Percentiles rank a stretch among this genome's conserved stretches.
Evolutionary conservation across 2,888 invertebrate species (phyloP).

Genomic region (Rhyacophila evoluta): DNA sequence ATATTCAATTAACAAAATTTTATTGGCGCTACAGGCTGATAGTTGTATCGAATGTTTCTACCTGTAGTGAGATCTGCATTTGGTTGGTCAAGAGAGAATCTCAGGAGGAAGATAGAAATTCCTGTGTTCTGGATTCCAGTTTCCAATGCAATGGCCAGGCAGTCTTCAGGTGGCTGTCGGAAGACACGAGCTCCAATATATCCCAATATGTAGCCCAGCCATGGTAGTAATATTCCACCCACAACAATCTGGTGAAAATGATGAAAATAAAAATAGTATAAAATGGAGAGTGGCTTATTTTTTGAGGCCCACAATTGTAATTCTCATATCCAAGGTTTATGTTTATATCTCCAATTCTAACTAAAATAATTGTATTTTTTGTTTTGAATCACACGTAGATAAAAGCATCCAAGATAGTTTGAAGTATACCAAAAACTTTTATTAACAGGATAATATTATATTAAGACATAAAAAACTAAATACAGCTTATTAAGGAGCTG

Average conservation of each 20-base stretch:
- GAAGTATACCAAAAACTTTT: too few species aligned
- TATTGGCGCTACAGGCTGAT: neutral
- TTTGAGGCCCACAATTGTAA: too few species aligned
- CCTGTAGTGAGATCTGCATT: conserved; percentile 90
- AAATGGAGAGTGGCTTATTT: too few species aligned
- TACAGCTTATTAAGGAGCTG: too few species aligned
- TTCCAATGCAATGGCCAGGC: conserved; percentile 91
- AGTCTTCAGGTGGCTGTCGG: conserved; percentile 75
- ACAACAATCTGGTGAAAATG: conserved; percentile 81
- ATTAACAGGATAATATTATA: too few species aligned
- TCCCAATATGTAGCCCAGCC: conserved; percentile 83
- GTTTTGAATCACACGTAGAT: too few species aligned
- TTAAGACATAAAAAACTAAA: too few species aligned
- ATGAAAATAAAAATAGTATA: conserved; percentile 12
- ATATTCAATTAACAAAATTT: too few species aligned
- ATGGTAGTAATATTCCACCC: conserved; percentile 85
- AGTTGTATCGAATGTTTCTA: conserved; percentile 57
- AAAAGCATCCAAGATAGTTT: too few species aligned
- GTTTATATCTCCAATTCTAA: too few species aligned
- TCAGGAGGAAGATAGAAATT: conserved; percentile 87
- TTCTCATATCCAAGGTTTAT: too few species aligned
- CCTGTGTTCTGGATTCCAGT: conserved; percentile 96
- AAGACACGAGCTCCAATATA: conserved; percentile 73
- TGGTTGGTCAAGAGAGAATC: conserved; percentile 85
- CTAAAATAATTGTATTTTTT: too few species aligned